Base-by-base conservation (phyloP, 2,888 invertebrate species). In the Tridacna gigas region DNA sequence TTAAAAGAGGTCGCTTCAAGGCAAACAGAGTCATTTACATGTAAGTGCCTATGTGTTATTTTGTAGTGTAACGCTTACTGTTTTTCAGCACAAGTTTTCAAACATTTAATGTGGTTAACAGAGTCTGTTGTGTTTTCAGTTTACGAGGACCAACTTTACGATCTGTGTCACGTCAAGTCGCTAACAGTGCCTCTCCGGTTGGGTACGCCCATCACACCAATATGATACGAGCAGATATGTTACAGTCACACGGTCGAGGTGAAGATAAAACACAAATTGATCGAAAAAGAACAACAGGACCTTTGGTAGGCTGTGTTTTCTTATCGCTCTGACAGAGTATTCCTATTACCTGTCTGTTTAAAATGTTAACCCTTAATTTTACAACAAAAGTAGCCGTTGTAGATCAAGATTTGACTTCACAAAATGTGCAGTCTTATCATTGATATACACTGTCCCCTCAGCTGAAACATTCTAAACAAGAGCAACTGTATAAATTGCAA, bases 81-180 rank as follows among this genome's bases (percentile, higher is more conserved):
- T n/a, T n/a, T n/a, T n/a, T n/a, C n/a, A n/a, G n/a, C n/a, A n/a
- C n/a, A n/a, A n/a, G n/a, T n/a, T n/a, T n/a, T n/a, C n/a, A n/a
- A n/a, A n/a, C n/a, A n/a, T n/a, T n/a, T n/a, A 37, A 37, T 37
- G 37, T 37, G 37, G 37, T 7, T 37, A 37, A 4, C 37, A 37
- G 37, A 7, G 37, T 37, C 37, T 37, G 37, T 4, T 71, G 5
- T n/a, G 9, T 63, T 69, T 82, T 18, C 77, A 82, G 79, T 80
- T 85, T 89, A 66, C 86, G 88, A 66, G 89, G 89, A 20, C 87
- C 90, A 11, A 79, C 86, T 15, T 81, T 88, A 77, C 82, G 84
- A 60, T 74, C 86, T 3, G 76, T 88, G 15, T 71, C 74, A 0
- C 84, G 90, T 22, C 89, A 89, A 15, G 78, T 86, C 2, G 76